phyloP scores from a whole-genome alignment of 2,888 invertebrate genomes.

The Bedellia somnulentella region DNA sequence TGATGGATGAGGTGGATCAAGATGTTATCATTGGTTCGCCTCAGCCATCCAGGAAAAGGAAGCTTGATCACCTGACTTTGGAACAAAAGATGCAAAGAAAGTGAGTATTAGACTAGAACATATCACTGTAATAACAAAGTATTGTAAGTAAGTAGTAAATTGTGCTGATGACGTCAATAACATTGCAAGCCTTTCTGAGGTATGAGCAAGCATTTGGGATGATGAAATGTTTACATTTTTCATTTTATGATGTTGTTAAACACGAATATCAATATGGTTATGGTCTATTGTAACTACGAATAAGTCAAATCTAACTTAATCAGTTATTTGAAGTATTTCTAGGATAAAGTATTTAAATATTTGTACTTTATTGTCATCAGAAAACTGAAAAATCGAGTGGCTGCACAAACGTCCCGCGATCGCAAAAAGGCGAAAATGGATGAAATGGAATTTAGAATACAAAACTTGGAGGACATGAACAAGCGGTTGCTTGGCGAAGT shows the following conservation, averaged over 20 bases:
- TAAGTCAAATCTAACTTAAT: too few relatives aligned
- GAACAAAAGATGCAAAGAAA: constrained; percentile 87
- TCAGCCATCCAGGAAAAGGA: constrained; percentile 62
- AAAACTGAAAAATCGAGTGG: constrained; percentile 94
- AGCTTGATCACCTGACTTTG: constrained; percentile 81
- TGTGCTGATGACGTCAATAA: too few relatives aligned
- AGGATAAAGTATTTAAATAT: too few relatives aligned
- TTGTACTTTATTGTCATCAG: constrained; percentile 64
- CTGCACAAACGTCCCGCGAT: constrained; percentile 96
- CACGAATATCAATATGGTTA: too few relatives aligned
- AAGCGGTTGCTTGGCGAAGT: constrained; percentile 68
- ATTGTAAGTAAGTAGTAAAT: too few relatives aligned
- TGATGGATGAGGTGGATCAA: constrained; percentile 36
- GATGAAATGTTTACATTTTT: too few relatives aligned
- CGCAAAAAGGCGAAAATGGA: constrained; percentile 93
- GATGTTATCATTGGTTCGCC: constrained; percentile 31
- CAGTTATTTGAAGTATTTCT: too few relatives aligned
- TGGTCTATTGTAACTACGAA: too few relatives aligned
- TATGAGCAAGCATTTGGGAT: too few relatives aligned
- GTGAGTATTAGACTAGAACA: constrained; percentile 65
- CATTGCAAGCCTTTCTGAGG: too few relatives aligned
- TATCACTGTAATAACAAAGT: too few relatives aligned
- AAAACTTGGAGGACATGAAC: constrained; percentile 65
- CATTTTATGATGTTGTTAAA: too few relatives aligned
- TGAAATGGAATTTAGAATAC: constrained; percentile 77